A percentile compares a stretch with the other conserved stretches of the same genome.
Conservation (phyloP, 2,888 invertebrate genomes). For the Hipparchia semele region DNA sequence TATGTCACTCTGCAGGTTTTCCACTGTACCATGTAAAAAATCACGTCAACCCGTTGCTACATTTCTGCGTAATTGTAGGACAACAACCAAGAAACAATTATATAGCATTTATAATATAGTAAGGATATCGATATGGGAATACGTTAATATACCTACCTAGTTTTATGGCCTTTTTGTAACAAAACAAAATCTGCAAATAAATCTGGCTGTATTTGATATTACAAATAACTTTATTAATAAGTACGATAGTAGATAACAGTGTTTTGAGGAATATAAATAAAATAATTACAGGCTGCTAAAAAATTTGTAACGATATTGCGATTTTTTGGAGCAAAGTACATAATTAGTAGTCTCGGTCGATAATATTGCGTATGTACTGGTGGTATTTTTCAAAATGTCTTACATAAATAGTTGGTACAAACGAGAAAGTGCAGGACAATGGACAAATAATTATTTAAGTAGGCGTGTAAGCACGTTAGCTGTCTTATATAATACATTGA, state of each 20-base stretch:
- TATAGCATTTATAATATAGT: too few relatives aligned
- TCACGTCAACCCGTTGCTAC: too few relatives aligned
- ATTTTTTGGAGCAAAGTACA: slow-evolving; percentile 26
- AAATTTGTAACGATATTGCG: slow-evolving; percentile 27
- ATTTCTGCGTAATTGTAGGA: too few relatives aligned
- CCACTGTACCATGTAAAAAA: too few relatives aligned
- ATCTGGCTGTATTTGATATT: too few relatives aligned
- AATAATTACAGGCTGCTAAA: slow-evolving; percentile 22
- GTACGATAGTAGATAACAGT: not conserved
- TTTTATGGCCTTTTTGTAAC: not conserved
- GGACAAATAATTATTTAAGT: slow-evolving; percentile 5
- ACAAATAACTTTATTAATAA: slow-evolving; percentile 2
- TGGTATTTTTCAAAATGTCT: slow-evolving; percentile 28
- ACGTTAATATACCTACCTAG: not conserved
- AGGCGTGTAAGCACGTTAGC: too few relatives aligned
- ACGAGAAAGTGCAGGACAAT: slow-evolving; percentile 13
- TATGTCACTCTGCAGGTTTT: too few relatives aligned
- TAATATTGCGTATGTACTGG: slow-evolving; percentile 23
- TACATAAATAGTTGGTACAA: slow-evolving; percentile 25
- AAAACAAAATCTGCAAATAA: not conserved
- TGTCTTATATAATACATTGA: not conserved
- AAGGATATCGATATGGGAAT: too few relatives aligned
- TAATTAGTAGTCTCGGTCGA: slow-evolving; percentile 30
- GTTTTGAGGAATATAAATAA: slow-evolving; percentile 14
- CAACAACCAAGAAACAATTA: too few relatives aligned